Evolutionary conservation across 2,888 invertebrate species (phyloP).

Genomic region (Drosophila trichaetosa): DNA sequence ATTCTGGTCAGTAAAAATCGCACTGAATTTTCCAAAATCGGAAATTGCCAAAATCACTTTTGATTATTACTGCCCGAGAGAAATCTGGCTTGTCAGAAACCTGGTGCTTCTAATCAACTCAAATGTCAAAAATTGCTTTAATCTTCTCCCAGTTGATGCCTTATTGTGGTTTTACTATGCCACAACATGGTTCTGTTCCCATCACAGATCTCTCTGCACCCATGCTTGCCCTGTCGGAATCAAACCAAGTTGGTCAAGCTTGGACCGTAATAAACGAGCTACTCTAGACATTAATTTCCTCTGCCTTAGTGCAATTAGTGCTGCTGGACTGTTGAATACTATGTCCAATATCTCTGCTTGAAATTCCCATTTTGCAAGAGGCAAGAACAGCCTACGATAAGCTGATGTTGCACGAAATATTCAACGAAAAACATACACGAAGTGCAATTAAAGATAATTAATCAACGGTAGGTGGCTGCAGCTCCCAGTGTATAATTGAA

Average conservation of each 20-base stretch:
- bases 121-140: neutral
- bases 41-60: neutral
- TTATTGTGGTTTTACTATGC: neutral
- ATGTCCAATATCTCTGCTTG: neutral
- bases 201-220: neutral
- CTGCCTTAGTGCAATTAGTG: neutral
- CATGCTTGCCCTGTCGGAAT: neutral
- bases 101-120: neutral
- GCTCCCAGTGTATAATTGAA: neutral
- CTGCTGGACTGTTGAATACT: neutral
- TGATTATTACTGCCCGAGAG: neutral
- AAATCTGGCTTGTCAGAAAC: neutral
- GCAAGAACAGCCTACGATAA: neutral
- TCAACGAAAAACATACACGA: neutral
- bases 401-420: neutral
- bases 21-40: neutral
- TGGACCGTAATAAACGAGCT: neutral
- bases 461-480: constrained; percentile 2
- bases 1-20: neutral
- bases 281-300: neutral
- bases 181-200: neutral
- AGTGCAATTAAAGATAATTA: neutral
- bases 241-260: neutral
- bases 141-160: neutral
- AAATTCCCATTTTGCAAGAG: neutral